These are phyloP conservation scores for Coregonus clupeaformis DNA, from an alignment of 2,113 vertebrate genomes.

Conservation along the genomic window DNA sequence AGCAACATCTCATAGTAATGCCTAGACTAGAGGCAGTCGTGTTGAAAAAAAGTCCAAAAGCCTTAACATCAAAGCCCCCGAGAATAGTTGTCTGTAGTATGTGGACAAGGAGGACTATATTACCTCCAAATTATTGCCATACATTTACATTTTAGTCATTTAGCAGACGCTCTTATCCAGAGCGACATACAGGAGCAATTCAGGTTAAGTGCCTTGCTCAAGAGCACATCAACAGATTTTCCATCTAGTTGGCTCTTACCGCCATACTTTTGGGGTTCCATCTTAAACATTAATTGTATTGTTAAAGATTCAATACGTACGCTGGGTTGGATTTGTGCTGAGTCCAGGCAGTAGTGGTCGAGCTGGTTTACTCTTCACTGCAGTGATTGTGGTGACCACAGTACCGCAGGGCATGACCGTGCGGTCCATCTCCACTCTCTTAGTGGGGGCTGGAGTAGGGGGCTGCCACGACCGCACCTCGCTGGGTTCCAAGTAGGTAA, in stretches of 20 bases:
- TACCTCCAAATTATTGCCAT: neutral
- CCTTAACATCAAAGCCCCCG: neutral
- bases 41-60: no score
- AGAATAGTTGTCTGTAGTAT: neutral
- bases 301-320: neutral
- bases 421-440: constrained; percentile 90
- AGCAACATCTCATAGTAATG: neutral
- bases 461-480: constrained; percentile 80
- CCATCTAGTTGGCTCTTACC: no score
- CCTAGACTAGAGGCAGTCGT: no score
- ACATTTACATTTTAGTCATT: no score
- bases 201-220: no score
- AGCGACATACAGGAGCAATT: no score
- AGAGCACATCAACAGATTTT: no score
- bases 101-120: neutral
- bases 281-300: neutral
- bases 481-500: constrained; percentile 86
- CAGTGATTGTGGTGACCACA: constrained; percentile 93
- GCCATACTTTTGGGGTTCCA: no score
- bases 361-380: constrained; percentile 92
- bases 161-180: no score
- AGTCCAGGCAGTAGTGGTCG: constrained; percentile 67
- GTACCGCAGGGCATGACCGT: constrained; percentile 98
- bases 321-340: constrained; percentile 65
- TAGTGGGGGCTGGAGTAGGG: constrained; percentile 73